phyloP scores from a whole-genome alignment of 2,113 vertebrate species.

The Ptychochromis oligacanthus region DNA sequence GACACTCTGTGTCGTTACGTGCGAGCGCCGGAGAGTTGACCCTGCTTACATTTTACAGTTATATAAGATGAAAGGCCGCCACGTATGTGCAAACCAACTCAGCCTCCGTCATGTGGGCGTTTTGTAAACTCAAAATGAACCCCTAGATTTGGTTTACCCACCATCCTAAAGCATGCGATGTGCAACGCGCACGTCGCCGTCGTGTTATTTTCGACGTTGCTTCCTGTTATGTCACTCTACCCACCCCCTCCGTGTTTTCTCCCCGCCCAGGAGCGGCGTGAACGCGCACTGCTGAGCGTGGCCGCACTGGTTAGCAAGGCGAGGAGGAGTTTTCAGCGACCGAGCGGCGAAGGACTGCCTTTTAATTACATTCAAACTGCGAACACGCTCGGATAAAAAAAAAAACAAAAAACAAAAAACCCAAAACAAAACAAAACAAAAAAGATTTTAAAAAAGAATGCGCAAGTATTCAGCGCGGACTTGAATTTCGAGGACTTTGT shows the following conservation, averaged over 20 bases:
- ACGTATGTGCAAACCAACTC: accelerated
- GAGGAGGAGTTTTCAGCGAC: conserved; percentile 65
- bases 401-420: not conserved
- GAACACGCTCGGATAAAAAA: conserved; percentile 24
- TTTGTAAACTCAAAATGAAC: not conserved
- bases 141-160: not conserved
- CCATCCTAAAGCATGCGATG: not conserved
- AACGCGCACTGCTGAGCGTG: conserved; percentile 63
- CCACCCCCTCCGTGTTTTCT: not conserved
- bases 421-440: not conserved
- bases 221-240: conserved; percentile 30
- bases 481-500: conserved; percentile 32
- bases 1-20: not conserved
- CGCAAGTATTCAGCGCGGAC: not conserved
- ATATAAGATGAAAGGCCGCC: accelerated
- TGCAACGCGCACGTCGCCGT: not conserved
- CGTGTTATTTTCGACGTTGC: not conserved
- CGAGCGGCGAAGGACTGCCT: conserved; percentile 38
- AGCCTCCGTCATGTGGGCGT: accelerated
- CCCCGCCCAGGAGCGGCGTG: conserved; percentile 57
- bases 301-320: conserved; percentile 78
- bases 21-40: not conserved
- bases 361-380: conserved; percentile 29
- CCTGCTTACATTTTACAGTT: not conserved
- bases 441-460: not conserved